These are phyloP conservation scores for Dascyllus trimaculatus DNA, from an alignment of 2,113 vertebrate genomes.

Conservation along the genomic window DNA sequence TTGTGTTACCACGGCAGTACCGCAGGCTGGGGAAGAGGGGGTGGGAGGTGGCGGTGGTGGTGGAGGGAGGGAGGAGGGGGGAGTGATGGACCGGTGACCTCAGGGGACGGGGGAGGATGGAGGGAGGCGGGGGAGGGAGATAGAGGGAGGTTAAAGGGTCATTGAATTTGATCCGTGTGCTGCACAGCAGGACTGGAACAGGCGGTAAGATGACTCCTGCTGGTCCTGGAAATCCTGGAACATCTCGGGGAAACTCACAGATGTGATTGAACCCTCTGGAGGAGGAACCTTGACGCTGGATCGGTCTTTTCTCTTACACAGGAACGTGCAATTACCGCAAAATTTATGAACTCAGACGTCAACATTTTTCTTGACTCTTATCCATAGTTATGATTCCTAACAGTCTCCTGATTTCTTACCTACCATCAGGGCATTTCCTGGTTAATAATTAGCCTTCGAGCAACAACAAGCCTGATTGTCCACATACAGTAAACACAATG, in stretches of 20 bases:
- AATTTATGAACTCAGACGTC: background rate
- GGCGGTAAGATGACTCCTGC: constrained; percentile 69
- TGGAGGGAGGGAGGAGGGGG: constrained; percentile 10
- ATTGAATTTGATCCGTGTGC: constrained; percentile 73
- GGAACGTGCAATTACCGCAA: constrained; percentile 3
- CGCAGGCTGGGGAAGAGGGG: constrained; percentile 45
- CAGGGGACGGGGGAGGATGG: constrained; percentile 62
- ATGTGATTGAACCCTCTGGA: constrained; percentile 42
- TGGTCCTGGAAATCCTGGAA: constrained; percentile 66
- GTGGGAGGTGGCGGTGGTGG: background rate
- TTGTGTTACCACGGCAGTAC: constrained; percentile 85
- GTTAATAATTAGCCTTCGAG: no score
- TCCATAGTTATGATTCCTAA: no score
- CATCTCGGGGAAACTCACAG: constrained; percentile 32
- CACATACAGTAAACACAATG: no score
- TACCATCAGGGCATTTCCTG: no score
- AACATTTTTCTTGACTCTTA: no score
- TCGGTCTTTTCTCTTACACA: background rate
- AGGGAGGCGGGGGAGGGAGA: constrained; percentile 28
- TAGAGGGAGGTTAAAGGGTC: constrained; percentile 76
- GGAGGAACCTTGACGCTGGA: background rate
- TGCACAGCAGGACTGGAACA: constrained; percentile 61
- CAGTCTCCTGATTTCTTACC: no score
- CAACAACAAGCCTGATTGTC: no score
- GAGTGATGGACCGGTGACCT: constrained; percentile 78